Evolutionary conservation across 2,113 vertebrate genomes (phyloP).

Genomic region (Pleuronectes platessa): DNA sequence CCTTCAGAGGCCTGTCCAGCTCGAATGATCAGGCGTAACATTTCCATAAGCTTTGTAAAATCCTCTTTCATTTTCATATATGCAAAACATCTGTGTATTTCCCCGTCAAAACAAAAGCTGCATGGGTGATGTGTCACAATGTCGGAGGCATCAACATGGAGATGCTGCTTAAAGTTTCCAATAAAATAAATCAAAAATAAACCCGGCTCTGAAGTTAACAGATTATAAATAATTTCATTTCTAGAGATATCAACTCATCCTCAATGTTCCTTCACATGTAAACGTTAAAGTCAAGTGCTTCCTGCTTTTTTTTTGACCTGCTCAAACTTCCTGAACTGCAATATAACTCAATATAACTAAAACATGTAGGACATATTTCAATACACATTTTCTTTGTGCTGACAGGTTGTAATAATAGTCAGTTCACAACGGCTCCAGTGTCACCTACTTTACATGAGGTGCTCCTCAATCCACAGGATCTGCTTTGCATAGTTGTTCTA

Average conservation of each 20-base stretch:
- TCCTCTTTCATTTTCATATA: constrained; percentile 61
- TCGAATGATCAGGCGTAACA: constrained; percentile 14
- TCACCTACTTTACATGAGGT: constrained; percentile 19
- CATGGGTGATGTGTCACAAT: neutral
- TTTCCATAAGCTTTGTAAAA: constrained; percentile 68
- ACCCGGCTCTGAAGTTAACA: no score
- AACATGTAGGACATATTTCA: neutral
- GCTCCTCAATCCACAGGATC: constrained; percentile 4
- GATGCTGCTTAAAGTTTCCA: no score
- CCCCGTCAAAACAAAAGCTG: constrained; percentile 19
- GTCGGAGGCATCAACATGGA: neutral
- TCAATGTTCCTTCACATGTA: no score
- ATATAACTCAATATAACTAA: neutral
- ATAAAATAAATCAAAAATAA: no score
- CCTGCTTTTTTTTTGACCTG: neutral
- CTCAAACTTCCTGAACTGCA: neutral
- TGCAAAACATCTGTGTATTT: constrained; percentile 54
- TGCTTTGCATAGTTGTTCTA: constrained; percentile 29
- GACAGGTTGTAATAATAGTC: neutral
- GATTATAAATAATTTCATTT: no score
- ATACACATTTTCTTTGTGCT: no score
- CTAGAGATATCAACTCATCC: no score
- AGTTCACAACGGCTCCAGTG: neutral
- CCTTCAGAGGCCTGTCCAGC: neutral
- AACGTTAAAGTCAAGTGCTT: no score